Conservation (phyloP, 1,140 invertebrate genomes). For the Drosophila ironensis region DNA sequence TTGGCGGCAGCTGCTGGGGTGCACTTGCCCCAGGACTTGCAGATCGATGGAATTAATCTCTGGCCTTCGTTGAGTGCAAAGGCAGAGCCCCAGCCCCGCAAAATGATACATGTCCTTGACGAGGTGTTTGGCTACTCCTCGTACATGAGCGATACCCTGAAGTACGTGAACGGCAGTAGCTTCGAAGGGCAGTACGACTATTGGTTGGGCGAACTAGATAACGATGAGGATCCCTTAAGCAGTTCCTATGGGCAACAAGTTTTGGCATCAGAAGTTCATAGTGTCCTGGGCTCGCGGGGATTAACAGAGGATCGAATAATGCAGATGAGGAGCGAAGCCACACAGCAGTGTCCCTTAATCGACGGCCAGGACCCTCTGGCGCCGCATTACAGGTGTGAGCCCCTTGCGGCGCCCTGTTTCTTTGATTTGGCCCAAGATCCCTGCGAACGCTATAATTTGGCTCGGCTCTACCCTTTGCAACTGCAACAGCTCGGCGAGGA, state of each 20-base stretch:
- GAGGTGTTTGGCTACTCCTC: conserved; percentile 85
- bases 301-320: conserved; percentile 64
- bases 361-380: conserved; percentile 28
- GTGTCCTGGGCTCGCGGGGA: conserved; percentile 21
- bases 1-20: conserved; percentile 86
- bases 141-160: conserved; percentile 87
- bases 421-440: conserved; percentile 90
- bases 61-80: conserved; percentile 85
- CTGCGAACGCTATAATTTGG: conserved; percentile 89
- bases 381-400: conserved; percentile 68
- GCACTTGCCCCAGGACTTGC: conserved; percentile 33
- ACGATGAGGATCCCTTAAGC: conserved; percentile 43
- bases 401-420: conserved; percentile 85
- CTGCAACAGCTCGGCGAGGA: conserved; percentile 57
- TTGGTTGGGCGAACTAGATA: conserved; percentile 82
- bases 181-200: conserved; percentile 82
- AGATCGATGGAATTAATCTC: conserved; percentile 88
- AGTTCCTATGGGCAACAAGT: conserved; percentile 50
- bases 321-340: conserved; percentile 82
- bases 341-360: conserved; percentile 69
- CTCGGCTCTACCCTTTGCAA: conserved; percentile 67
- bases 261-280: conserved; percentile 57
- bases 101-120: conserved; percentile 89
- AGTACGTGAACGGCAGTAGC: conserved; percentile 86
- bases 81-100: conserved; percentile 83